Percentiles rank a stretch among this genome's conserved stretches.
These are phyloP conservation scores for Notodonta ziczac DNA, from an alignment of 2,888 invertebrate species.

Conservation along the genomic window DNA sequence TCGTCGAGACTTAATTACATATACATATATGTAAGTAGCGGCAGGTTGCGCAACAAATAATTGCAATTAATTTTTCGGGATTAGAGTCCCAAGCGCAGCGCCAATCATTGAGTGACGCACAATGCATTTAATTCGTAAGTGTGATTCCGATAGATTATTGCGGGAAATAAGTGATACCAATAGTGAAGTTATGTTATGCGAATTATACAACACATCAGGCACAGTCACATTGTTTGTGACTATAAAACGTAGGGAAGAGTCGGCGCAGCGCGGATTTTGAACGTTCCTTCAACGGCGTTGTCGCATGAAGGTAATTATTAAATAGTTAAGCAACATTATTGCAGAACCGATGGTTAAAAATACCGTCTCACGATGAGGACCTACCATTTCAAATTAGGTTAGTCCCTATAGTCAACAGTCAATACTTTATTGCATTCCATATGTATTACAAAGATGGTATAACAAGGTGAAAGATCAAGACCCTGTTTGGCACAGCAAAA, in stretches of 20 bases:
- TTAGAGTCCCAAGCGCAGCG: background rate
- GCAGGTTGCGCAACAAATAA: conserved; percentile 2
- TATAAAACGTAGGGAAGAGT: background rate
- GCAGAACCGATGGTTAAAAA: background rate
- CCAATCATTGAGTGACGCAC: background rate
- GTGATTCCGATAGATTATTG: background rate
- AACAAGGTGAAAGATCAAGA: too few relatives aligned
- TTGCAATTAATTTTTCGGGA: background rate
- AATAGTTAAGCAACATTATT: background rate
- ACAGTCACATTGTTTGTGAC: background rate
- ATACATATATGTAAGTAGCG: background rate
- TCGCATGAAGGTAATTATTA: background rate
- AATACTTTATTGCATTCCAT: too few relatives aligned
- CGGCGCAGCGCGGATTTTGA: background rate
- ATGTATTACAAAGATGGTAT: too few relatives aligned
- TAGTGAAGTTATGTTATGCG: background rate
- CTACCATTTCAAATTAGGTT: too few relatives aligned
- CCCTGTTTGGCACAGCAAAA: too few relatives aligned
- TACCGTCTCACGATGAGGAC: background rate
- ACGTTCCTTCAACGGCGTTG: background rate
- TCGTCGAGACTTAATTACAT: background rate
- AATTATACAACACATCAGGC: background rate
- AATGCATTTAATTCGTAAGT: conserved; percentile 2
- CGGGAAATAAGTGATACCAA: background rate
- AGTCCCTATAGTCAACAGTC: too few relatives aligned